Percentiles rank a stretch among this genome's conserved stretches.
phyloP scores from a whole-genome alignment of 2,113 vertebrate species.

The Orcinus orca region DNA sequence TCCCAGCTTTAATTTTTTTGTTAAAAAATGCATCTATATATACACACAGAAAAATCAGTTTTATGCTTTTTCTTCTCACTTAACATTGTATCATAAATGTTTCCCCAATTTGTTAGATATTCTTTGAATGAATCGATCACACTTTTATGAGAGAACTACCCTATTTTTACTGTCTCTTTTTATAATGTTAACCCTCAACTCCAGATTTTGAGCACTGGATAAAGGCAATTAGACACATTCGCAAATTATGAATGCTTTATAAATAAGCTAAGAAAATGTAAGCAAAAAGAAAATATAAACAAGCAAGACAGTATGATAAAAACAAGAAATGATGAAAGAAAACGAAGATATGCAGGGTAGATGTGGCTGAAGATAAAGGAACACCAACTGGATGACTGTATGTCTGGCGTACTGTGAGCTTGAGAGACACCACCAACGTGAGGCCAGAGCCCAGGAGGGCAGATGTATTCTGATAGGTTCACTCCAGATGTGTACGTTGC shows the following conservation, averaged over 20 bases:
- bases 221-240: not conserved
- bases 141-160: not conserved
- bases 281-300: not conserved
- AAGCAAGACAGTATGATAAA: not conserved
- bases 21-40: not conserved
- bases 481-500: not conserved
- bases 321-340: not conserved
- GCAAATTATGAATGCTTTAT: not conserved
- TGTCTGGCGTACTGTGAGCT: not conserved
- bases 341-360: not conserved
- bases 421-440: not conserved
- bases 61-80: not conserved
- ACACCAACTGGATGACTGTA: not conserved
- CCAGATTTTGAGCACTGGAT: not conserved
- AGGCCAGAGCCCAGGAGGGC: too few relatives aligned
- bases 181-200: not conserved
- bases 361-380: not conserved
- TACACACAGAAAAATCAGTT: not conserved
- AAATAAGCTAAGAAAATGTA: not conserved
- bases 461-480: not conserved
- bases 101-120: not conserved
- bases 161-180: not conserved
- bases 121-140: not conserved
- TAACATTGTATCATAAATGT: not conserved
- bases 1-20: not conserved